Percentiles rank a stretch among this genome's conserved stretches.
Evolutionary conservation across 2,888 invertebrate genomes (phyloP).

Genomic region (Leptopilina myrica): DNA sequence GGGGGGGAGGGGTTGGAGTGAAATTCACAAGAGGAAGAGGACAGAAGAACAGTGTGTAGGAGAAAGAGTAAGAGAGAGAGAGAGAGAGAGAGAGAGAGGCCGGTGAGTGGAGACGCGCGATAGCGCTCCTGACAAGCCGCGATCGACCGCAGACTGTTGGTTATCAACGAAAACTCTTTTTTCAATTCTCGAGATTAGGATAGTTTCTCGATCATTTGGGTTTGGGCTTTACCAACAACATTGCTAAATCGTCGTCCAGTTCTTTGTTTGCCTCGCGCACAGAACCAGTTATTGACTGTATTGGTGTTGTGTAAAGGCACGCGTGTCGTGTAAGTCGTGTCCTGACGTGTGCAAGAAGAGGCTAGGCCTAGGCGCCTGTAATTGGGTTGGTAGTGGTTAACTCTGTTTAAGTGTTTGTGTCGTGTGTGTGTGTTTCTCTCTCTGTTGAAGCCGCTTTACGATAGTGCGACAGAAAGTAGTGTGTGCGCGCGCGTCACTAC

Average conservation of each 20-base stretch:
- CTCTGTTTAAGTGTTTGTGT: slow-evolving; percentile 47
- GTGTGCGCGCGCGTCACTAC: slow-evolving; percentile 40
- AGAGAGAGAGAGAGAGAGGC: slow-evolving; percentile 15
- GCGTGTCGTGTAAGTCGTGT: slow-evolving; percentile 53
- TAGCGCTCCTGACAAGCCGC: slow-evolving; percentile 36
- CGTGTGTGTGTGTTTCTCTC: slow-evolving; percentile 8
- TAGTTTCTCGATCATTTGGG: not conserved
- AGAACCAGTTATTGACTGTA: slow-evolving; percentile 31
- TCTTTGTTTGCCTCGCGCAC: not conserved
- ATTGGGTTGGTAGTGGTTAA: slow-evolving; percentile 30
- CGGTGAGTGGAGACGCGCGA: slow-evolving; percentile 47
- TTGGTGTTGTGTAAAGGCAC: slow-evolving; percentile 49
- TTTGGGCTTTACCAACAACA: not conserved
- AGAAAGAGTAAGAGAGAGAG: too few relatives aligned
- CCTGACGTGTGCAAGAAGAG: slow-evolving; percentile 45
- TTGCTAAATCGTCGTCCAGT: not conserved
- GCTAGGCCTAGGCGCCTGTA: slow-evolving; percentile 32
- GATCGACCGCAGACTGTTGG: slow-evolving; percentile 35
- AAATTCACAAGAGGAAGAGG: slow-evolving; percentile 34
- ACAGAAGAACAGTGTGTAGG: slow-evolving; percentile 53
- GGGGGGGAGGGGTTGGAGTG: slow-evolving; percentile 23
- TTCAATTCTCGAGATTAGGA: not conserved
- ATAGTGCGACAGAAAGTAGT: slow-evolving; percentile 48
- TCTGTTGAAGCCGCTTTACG: slow-evolving; percentile 24
- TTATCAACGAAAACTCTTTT: slow-evolving; percentile 6